Evolutionary conservation across 2,113 vertebrate species (phyloP), one percentile per base, ranked within the genome.

Genomic region (Osmerus eperlanus): DNA sequence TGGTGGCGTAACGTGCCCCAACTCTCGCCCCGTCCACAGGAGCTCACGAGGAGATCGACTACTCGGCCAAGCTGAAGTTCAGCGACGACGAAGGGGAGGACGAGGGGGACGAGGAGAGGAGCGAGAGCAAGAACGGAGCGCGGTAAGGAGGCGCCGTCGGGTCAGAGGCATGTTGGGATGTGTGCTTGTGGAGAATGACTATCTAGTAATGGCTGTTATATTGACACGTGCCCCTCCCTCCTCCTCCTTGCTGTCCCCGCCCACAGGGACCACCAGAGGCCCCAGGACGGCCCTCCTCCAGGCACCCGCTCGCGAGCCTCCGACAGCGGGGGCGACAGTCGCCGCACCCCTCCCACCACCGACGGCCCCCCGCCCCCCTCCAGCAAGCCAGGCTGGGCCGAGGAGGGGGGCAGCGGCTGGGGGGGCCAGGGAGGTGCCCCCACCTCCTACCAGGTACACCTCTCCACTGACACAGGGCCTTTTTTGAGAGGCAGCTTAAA

Each of bases 51-150:
- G 96, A 97, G 87, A 96, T 97, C 1, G 96, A 97, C 84, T 97
- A 97, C 86, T 95, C 95, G 0, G 96, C 96, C 70, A 97, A 97
- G 79, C 89, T 97, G 77, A 96, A 97, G 81, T 97, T 97, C 90
- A 97, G 95, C 3, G 96, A 97, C 59, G 96, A 97, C 80, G 96
- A 97, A 89, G 96, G 95, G 3, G 93, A 92, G 0, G 94, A 96
- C 12, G 94, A 95, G 23, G 64, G 47, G 32, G 16, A 29, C 5
- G 16, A 13, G 14, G 93, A 95, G 71, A 85, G 85, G 75, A 72
- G 86, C 3, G 94, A 94, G 74, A 78, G 70, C 81, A 88, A 82
- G 54, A 91, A 84, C 65, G 84, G 89, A 74, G 86, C 74, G 60
- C 82, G 86, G 95, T 96, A 80, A 51, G 86, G 11, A 11, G 5